These are phyloP conservation scores for Python bivittatus DNA, from an alignment of 2,113 vertebrate species.

Conservation along the genomic window DNA sequence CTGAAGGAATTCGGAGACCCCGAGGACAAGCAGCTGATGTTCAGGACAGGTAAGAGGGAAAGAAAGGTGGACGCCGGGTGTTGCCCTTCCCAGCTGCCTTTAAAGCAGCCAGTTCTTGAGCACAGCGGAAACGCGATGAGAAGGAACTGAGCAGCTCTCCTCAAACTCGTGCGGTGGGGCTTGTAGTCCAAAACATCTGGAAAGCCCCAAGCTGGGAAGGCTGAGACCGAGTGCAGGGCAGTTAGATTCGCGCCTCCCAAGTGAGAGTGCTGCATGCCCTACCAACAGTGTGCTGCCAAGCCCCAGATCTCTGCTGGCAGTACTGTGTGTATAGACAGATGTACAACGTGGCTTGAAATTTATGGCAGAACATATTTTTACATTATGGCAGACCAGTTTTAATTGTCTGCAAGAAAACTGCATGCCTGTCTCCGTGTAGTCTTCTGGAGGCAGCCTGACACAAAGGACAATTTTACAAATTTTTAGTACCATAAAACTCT, in stretches of 20 bases:
- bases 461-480: background rate
- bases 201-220: background rate
- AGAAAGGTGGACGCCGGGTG: background rate
- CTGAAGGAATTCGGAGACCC: conserved; percentile 80
- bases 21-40: conserved; percentile 78
- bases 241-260: background rate
- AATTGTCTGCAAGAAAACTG: background rate
- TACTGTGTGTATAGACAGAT: background rate
- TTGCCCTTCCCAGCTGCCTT: background rate
- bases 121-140: background rate
- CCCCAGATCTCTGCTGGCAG: background rate
- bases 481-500: background rate
- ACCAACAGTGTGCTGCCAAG: background rate
- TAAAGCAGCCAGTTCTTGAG: background rate
- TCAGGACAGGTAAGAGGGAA: conserved; percentile 85
- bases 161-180: no score
- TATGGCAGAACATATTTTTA: background rate
- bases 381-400: background rate
- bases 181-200: background rate
- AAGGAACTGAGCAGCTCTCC: background rate
- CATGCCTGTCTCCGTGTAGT: background rate
- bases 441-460: background rate
- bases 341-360: background rate
- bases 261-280: background rate
- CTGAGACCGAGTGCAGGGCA: background rate